Base-by-base conservation (phyloP, 2,797 vertebrate genomes). In the Valencia hispanica region DNA sequence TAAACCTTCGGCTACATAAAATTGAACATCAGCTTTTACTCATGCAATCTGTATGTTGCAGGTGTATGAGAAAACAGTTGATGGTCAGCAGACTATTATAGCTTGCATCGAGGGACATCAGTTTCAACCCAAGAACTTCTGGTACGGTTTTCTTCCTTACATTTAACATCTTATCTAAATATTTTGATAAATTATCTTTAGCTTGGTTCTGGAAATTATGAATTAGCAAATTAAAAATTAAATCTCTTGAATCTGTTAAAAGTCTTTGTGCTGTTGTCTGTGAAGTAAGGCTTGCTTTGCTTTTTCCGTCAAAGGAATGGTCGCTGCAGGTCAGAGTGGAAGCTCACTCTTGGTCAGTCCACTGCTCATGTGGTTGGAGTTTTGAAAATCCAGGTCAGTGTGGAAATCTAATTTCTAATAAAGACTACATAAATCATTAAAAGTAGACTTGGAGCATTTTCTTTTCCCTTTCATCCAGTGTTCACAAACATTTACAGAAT, bases 51-150 rank as follows among this genome's bases (percentile, higher is more conserved):
- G 78, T 87, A 82, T 81, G 70, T 77, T 91, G 77, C 94, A 99
- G 98, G 97, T 98, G 12, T 99, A 99, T 91, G 98, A 97, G 79
- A 99, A 99, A 95, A 98, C 95, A 7, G 97, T 99, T 92, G 98
- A 99, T 83, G 97, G 98, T 85, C 98, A 99, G 88, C 97, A 99
- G 93, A 98, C 97, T 36, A 97, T 99, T 91, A 99, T 99, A 91
- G 98, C 96, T 72, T 99, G 98, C 90, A 98, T 99, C 89, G 98
- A 99, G 87, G 98, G 98, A 91, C 98, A 99, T 95, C 97, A 99
- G 89, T 99, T 99, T 93, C 98, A 99, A 95, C 98, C 98, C 91
- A 99, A 99, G 95, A 99, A 99, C 88, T 99, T 99, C 91, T 99
- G 98, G 98, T 99, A 95, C 85, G 94, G 92, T 84, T 47, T 68